Percentiles rank a stretch among this genome's conserved stretches.
phyloP scores from a whole-genome alignment of 2,797 vertebrate species.

The Chloroceryle inda region DNA sequence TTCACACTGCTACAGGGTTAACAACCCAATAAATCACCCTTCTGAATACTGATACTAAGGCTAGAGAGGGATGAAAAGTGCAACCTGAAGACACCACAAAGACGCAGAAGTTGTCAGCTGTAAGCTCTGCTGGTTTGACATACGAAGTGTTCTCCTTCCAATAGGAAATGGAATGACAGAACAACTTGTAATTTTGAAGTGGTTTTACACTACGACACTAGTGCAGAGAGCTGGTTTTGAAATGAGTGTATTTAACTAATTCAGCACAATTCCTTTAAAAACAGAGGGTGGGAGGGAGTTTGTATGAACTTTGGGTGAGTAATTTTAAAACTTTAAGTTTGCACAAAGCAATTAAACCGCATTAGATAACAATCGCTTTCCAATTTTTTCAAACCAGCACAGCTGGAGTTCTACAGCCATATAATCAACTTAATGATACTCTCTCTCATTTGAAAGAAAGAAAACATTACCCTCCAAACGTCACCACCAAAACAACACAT shows the following conservation, averaged over 20 bases:
- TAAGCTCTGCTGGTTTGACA: not conserved
- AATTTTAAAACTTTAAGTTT: not conserved
- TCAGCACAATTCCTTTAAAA: not conserved
- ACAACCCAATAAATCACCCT: not conserved
- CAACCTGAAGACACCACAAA: not conserved
- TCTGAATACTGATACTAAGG: not conserved
- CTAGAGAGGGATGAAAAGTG: not conserved
- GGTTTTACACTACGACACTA: not conserved
- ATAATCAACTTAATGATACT: conserved; percentile 51
- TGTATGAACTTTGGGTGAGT: not conserved
- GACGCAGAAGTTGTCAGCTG: not conserved
- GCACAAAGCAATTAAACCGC: conserved; percentile 24
- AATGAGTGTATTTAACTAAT: not conserved
- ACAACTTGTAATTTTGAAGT: not conserved
- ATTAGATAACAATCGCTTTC: conserved; percentile 35
- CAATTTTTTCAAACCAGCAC: conserved; percentile 23
- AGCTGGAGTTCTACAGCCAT: conserved; percentile 17
- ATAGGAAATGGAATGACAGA: not conserved
- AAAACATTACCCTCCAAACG: conserved; percentile 3
- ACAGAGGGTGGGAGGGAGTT: not conserved
- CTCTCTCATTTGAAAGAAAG: not conserved
- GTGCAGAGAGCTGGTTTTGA: not conserved
- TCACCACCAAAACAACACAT: not conserved
- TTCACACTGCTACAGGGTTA: not conserved
- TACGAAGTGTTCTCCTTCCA: not conserved